Base-by-base conservation (phyloP, 2,797 vertebrate species). In the Lagorchestes hirsutus region DNA sequence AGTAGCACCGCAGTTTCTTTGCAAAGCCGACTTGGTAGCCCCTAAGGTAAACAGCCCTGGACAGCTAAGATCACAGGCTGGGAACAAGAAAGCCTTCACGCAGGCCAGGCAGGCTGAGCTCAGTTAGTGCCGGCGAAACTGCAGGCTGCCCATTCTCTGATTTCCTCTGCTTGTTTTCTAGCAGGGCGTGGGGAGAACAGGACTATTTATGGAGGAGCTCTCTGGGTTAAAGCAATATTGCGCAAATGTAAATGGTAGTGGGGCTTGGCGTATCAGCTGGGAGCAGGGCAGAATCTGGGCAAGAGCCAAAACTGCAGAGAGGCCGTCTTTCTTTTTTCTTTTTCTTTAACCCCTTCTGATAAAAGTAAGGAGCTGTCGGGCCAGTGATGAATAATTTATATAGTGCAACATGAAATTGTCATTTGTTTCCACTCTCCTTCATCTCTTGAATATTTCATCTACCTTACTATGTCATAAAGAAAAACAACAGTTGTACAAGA, bases 141-240 rank as follows among this genome's bases (percentile, higher is more conserved):
- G 97, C 96, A 97, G 96, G 98, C 98, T 97, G 97, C 98, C 97
- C 97, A 98, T 97, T 98, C 98, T 97, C 98, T 46, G 95, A 97
- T 98, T 98, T 98, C 98, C 98, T 98, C 98, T 97, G 97, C 97
- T 98, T 98, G 98, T 98, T 98, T 98, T 98, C 97, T 98, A 96
- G 95, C 98, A 91, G 98, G 97, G 98, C 93, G 97, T 97, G 98
- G 98, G 98, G 97, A 98, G 96, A 95, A 95, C 96, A 97, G 94
- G 98, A 97, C 98, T 99, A 99, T 99, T 99, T 99, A 98, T 99
- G 98, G 98, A 98, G 98, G 98, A 98, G 98, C 98, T 98, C 97
- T 94, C 97, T 94, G 98, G 97, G 98, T 97, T 97, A 99, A 98
- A 98, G 98, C 96, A 74, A 97, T 58, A 97, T 98, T 98, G 98